Evolutionary conservation across 2,797 vertebrate genomes (phyloP).

Genomic region (Meriones psammophilus): DNA sequence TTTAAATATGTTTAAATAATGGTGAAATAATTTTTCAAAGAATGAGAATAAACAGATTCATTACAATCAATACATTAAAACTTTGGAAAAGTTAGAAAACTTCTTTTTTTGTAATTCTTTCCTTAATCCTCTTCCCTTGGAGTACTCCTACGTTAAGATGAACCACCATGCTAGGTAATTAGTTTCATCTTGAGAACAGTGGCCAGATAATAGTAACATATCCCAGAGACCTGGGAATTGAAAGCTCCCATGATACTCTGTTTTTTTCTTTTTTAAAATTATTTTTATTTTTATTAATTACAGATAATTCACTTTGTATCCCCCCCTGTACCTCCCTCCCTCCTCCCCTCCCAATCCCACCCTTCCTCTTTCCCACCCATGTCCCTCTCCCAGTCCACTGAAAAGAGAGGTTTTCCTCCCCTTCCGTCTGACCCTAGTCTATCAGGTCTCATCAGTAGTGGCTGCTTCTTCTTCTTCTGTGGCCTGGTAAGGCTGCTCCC

Average conservation of each 20-base stretch:
- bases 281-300: too few species aligned
- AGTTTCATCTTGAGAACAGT: constrained; percentile 54
- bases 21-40: constrained; percentile 52
- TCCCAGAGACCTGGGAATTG: constrained; percentile 47
- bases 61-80: constrained; percentile 30
- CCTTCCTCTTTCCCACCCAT: too few species aligned
- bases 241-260: not conserved
- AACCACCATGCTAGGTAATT: constrained; percentile 53
- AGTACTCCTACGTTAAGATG: constrained; percentile 50
- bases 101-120: constrained; percentile 20
- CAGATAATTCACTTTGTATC: too few species aligned
- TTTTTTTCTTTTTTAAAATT: too few species aligned
- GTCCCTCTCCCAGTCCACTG: too few species aligned
- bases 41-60: constrained; percentile 19
- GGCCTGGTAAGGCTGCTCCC: too few species aligned
- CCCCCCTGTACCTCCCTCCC: too few species aligned
- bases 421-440: too few species aligned
- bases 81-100: constrained; percentile 16
- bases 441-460: too few species aligned
- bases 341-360: too few species aligned
- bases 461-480: too few species aligned
- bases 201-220: constrained; percentile 49
- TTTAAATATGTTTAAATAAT: constrained; percentile 9
- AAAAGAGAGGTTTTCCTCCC: too few species aligned
- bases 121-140: not conserved